phyloP scores from a whole-genome alignment of 2,888 invertebrate genomes.

The Ashinkailepas kermadecensis region DNA sequence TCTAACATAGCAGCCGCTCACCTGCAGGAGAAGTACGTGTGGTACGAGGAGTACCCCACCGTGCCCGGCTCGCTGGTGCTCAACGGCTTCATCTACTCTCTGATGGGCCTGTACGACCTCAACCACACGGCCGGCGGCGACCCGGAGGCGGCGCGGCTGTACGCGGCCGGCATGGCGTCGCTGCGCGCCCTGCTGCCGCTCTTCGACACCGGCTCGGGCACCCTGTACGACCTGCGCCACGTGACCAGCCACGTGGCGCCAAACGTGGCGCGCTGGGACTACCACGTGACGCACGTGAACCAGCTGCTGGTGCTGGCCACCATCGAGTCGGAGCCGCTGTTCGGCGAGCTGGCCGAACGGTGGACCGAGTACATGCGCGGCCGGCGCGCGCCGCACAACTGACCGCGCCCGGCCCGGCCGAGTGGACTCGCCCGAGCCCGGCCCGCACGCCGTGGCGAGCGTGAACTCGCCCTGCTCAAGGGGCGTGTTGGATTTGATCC shows the following conservation, averaged over 20 bases:
- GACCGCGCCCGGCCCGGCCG: constrained; percentile 36
- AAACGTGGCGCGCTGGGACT: constrained; percentile 96
- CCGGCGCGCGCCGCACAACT: constrained; percentile 90
- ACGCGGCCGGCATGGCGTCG: constrained; percentile 75
- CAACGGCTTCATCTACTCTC: constrained; percentile 96
- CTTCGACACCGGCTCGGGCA: constrained; percentile 91
- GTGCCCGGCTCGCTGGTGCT: constrained; percentile 88
- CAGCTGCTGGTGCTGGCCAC: constrained; percentile 72
- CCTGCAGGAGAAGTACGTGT: constrained; percentile 51
- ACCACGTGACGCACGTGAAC: constrained; percentile 96
- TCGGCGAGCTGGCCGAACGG: constrained; percentile 65
- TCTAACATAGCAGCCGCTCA: neutral
- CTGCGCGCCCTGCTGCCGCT: constrained; percentile 78
- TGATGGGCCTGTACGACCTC: constrained; percentile 93
- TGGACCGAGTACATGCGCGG: constrained; percentile 96
- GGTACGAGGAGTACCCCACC: constrained; percentile 99
- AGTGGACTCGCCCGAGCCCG: too few species aligned
- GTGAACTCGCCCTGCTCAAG: neutral
- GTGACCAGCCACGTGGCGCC: constrained; percentile 80
- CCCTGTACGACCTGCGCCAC: constrained; percentile 92
- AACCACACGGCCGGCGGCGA: constrained; percentile 46
- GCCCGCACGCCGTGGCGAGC: neutral
- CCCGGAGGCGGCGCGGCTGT: constrained; percentile 62
- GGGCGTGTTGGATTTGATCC: too few species aligned
- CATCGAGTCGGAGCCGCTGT: constrained; percentile 62